Base-by-base conservation (phyloP, 2,888 invertebrate species). In the Drosophila kuntzei region DNA sequence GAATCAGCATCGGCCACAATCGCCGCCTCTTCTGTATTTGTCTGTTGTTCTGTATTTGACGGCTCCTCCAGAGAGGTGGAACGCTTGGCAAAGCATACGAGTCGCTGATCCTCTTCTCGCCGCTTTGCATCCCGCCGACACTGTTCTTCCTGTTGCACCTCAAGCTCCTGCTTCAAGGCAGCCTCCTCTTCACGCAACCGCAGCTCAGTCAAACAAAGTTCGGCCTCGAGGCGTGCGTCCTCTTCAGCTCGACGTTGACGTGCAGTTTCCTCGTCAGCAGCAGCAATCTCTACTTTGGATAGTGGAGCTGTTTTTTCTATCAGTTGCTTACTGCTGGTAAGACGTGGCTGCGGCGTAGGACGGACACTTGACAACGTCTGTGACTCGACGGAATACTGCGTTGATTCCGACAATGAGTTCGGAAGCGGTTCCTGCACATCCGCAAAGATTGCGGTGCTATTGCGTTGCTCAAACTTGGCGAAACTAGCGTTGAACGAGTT, bases 391-490 rank as follows among this genome's bases (percentile, higher is more conserved):
- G 3, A 7, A 22, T n/a, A 22, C 3, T 50, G n/a, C 7, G 43
- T 14, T 9, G 14, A 8, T 5, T 44, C 70, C 5, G 72, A 20
- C 20, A 69, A 50, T 7, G 66, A 58, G 18, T 11, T 49, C 8
- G 44, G 6, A 20, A 27, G 8, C 12, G 47, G 20, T 8, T 18
- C 68, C 3, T 70, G 67, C 14, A 84, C 82, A 34, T 83, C 78
- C 8, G 80, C 80, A 55, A 89, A 90, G 47, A 89, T 79, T 43
- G 89, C 84, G 0, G 83, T 82, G 65, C 87, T 87, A 34, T 90
- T 80, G 34, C 72, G 76, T 49, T 90, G 91, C 72, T 90, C 91
- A 54, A 83, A 91, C 69, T 90, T 80, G 16, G 90, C 89, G 64
- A 90, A 90, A 18, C 84, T 85, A 22, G 89, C 85, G 64, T 90